These are phyloP conservation scores for Coluber constrictor DNA, from an alignment of 2,797 vertebrate species.

Conservation along the genomic window DNA sequence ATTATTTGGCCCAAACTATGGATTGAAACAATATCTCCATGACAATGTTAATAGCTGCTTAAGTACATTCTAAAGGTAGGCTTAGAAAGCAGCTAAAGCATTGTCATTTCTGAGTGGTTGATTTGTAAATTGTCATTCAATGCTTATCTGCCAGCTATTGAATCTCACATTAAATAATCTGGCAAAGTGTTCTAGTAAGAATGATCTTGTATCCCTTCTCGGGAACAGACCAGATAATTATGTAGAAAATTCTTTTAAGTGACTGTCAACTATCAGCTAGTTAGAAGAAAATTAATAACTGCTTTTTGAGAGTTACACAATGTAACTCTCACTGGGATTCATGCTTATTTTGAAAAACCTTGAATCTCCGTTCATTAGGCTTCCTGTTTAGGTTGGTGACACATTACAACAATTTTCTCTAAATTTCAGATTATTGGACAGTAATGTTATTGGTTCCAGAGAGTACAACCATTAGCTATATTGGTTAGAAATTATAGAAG, in stretches of 20 bases:
- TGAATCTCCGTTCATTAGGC: neutral
- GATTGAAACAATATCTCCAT: neutral
- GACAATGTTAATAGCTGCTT: neutral
- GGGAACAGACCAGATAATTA: slow-evolving; percentile 58
- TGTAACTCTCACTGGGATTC: slow-evolving; percentile 58
- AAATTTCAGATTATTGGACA: neutral
- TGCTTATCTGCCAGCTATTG: neutral
- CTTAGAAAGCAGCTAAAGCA: neutral
- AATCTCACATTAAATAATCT: neutral
- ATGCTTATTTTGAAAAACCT: slow-evolving; percentile 43
- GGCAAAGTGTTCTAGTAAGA: neutral
- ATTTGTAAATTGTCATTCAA: neutral
- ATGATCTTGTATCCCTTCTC: slow-evolving; percentile 1
- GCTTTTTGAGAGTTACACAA: slow-evolving; percentile 57
- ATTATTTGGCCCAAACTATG: neutral
- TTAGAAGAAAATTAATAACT: slow-evolving; percentile 62
- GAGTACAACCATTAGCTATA: neutral
- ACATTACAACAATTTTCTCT: slow-evolving; percentile 36
- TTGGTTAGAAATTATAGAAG: neutral
- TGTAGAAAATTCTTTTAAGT: slow-evolving; percentile 62
- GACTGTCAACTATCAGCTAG: slow-evolving; percentile 57
- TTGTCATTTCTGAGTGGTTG: neutral
- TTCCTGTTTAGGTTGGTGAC: slow-evolving; percentile 12
- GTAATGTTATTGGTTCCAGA: neutral
- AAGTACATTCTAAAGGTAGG: neutral